Conservation (phyloP, 2,888 invertebrate species). For the Operophtera brumata region DNA sequence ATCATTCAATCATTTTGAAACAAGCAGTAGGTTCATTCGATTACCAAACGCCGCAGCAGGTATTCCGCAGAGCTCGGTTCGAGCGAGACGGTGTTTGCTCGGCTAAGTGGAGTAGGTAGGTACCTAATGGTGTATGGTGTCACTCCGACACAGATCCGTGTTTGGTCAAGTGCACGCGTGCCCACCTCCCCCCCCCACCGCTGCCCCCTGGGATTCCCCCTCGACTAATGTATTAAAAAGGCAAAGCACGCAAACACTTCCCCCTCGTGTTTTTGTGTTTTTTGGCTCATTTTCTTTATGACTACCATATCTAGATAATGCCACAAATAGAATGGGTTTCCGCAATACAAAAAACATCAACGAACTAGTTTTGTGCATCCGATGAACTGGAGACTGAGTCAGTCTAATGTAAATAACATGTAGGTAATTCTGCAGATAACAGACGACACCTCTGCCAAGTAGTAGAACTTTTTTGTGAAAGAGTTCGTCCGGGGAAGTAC, state of each 20-base stretch:
- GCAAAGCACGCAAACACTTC: constrained; percentile 35
- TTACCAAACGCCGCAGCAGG: neutral
- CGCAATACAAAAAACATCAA: too few relatives aligned
- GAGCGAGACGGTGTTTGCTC: constrained; percentile 35
- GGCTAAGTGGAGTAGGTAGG: constrained; percentile 36
- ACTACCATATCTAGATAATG: neutral
- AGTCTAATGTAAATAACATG: too few relatives aligned
- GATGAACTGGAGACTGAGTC: too few relatives aligned
- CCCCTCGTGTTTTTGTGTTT: constrained; percentile 12
- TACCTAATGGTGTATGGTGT: constrained; percentile 35
- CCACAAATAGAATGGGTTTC: neutral
- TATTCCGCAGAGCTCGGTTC: neutral
- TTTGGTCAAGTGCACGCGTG: constrained; percentile 49
- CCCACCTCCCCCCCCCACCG: constrained; percentile 2
- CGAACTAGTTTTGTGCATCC: neutral
- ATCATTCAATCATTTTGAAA: too few relatives aligned
- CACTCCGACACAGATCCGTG: constrained; percentile 39
- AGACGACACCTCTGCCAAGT: too few relatives aligned
- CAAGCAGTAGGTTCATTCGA: too few relatives aligned
- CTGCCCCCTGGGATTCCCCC: neutral
- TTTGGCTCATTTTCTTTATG: too few relatives aligned
- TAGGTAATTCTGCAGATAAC: too few relatives aligned
- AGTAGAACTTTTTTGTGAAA: too few relatives aligned
- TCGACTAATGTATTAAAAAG: constrained; percentile 41
- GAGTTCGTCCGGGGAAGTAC: too few relatives aligned